Percentiles rank a stretch among this genome's conserved stretches.
These are phyloP conservation scores for Drosophila biarmipes DNA, from an alignment of 1,140 invertebrate species.

Conservation along the genomic window DNA sequence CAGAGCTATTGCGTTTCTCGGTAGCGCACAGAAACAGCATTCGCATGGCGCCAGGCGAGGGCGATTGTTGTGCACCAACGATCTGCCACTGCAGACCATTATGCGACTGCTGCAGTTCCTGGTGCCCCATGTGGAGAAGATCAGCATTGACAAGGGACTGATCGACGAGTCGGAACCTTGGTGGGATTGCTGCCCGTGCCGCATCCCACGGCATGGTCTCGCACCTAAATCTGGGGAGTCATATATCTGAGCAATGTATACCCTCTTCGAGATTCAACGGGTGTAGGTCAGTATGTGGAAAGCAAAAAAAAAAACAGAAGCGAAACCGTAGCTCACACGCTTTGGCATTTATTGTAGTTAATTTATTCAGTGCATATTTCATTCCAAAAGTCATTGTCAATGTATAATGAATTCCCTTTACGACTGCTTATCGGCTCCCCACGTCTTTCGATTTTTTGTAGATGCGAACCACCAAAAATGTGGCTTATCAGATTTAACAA, in stretches of 20 bases:
- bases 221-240: conserved; percentile 99
- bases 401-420: conserved; percentile 30
- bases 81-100: conserved; percentile 98
- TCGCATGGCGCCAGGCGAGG: conserved; percentile 72
- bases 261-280: conserved; percentile 98
- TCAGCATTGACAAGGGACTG: conserved; percentile 99
- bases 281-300: conserved; percentile 87
- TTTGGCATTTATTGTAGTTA: conserved; percentile 87
- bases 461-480: conserved; percentile 22
- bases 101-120: conserved; percentile 99
- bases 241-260: conserved; percentile 99
- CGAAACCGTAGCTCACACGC: conserved; percentile 76
- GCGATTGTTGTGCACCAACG: conserved; percentile 91
- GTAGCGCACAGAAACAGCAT: conserved; percentile 81
- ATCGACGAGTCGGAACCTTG: conserved; percentile 99
- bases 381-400: conserved; percentile 58
- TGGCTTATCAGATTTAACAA: conserved; percentile 53
- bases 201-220: conserved; percentile 99
- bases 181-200: conserved; percentile 99
- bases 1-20: conserved; percentile 69
- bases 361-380: conserved; percentile 69
- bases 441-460: conserved; percentile 8
- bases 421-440: conserved; percentile 21
- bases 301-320: conserved; percentile 41
- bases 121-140: conserved; percentile 99